These are phyloP conservation scores for Melanostoma scalare DNA, from an alignment of 2,888 invertebrate species.

Conservation along the genomic window DNA sequence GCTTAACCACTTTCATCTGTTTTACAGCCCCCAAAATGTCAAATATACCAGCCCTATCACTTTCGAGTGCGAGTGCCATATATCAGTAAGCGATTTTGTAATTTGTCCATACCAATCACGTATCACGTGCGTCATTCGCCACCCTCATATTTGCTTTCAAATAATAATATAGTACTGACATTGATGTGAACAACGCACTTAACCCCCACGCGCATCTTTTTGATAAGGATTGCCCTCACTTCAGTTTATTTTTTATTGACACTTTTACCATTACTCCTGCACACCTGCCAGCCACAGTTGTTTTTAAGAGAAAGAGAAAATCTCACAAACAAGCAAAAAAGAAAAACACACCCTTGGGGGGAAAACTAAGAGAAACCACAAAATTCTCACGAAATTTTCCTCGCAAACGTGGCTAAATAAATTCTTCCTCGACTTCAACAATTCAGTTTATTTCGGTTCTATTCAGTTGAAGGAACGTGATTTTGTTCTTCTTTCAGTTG, in stretches of 20 bases:
- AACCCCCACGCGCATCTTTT: slow-evolving; percentile 29
- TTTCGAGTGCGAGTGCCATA: slow-evolving; percentile 15
- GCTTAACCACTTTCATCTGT: too few species aligned
- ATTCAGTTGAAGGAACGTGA: slow-evolving; percentile 81
- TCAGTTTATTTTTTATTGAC: neutral
- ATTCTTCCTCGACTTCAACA: slow-evolving; percentile 38
- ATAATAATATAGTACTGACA: slow-evolving; percentile 10
- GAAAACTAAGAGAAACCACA: slow-evolving; percentile 43
- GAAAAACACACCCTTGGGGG: slow-evolving; percentile 6
- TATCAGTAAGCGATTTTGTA: slow-evolving; percentile 16
- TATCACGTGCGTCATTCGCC: slow-evolving; percentile 13
- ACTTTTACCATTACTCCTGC: neutral
- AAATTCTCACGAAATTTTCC: slow-evolving; percentile 47
- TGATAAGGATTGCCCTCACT: slow-evolving; percentile 55
- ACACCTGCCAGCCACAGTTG: slow-evolving; percentile 34
- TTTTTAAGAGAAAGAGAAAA: slow-evolving; percentile 7
- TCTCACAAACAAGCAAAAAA: neutral
- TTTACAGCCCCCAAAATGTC: too few species aligned
- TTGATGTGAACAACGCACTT: slow-evolving; percentile 20
- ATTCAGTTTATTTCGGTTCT: slow-evolving; percentile 82
- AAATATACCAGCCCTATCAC: neutral
- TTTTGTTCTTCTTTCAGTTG: slow-evolving; percentile 81
- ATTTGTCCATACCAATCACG: neutral
- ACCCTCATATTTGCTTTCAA: slow-evolving; percentile 32
- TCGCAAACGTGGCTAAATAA: slow-evolving; percentile 18